Base-by-base conservation (phyloP, 2,888 invertebrate species). In the Meghimatium bilineatum region DNA sequence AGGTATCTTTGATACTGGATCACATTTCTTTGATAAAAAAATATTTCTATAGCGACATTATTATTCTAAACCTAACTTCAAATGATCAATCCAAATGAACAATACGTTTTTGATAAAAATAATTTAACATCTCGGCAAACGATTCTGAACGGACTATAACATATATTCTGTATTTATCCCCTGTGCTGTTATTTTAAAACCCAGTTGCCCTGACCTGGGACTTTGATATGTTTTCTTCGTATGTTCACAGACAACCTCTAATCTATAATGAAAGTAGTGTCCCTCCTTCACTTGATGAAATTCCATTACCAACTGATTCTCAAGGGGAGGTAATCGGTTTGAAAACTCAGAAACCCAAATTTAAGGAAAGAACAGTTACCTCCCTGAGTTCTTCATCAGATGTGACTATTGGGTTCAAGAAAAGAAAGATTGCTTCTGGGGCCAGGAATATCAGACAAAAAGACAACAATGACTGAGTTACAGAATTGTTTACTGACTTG, bases 281-380 rank as follows among this genome's bases (percentile, higher is more conserved):
- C 17, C 87, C 87, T 17, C 84, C 85, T n/a, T 44, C 77, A 3
- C 74, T 85, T 32, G 88, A 89, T 76, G 86, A 88, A 17, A 87
- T 89, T 52, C 88, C 88, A 32, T 85, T 90, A 12, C 90, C 90
- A 23, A 80, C 74, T 44, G 81, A 87, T 12, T 74, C 85, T 10
- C 10, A 32, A n/a, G 32, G 23, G 3, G 82, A 85, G 49, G 87
- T 56, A 2, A 38, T 5, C 38, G 26, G 12, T 38, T 26, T 49
- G 1, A 66, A 36, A 60, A 34, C 74, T n/a, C 44, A 75, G 44
- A 67, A 52, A 52, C 80, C 75, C 23, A 84, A 84, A 38, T 91
- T 92, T 81, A 90, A 90, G 80, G 92, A 92, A 85, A 92, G 92
- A 85, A 87, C 85, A 83, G 89, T 92, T 20, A 89, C 88, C 38